A percentile compares a stretch with the other conserved stretches of the same genome.
Evolutionary conservation across 1,140 invertebrate genomes (phyloP).

Genomic region (Drosophila setifemur): DNA sequence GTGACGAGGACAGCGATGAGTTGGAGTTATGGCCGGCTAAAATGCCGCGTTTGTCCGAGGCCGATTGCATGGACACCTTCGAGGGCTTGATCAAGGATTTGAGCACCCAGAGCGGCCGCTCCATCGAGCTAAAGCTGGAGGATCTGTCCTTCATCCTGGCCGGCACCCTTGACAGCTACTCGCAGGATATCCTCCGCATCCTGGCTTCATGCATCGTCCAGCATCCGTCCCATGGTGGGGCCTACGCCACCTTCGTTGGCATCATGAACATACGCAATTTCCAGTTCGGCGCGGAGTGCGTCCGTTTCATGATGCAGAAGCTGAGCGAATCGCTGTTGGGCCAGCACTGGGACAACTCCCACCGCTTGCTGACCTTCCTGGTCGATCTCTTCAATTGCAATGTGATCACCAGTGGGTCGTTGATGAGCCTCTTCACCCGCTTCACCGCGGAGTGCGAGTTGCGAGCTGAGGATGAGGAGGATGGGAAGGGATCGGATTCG

Average conservation of each 20-base stretch:
- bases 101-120: not conserved
- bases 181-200: slow-evolving; percentile 93
- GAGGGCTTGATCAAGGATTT: slow-evolving; percentile 16
- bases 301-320: slow-evolving; percentile 94
- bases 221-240: slow-evolving; percentile 97
- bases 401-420: slow-evolving; percentile 94
- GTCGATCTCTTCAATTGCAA: slow-evolving; percentile 98
- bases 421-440: slow-evolving; percentile 94
- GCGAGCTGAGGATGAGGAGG: slow-evolving; percentile 83
- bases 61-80: not conserved
- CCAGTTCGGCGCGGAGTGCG: slow-evolving; percentile 98
- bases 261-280: slow-evolving; percentile 97
- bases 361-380: slow-evolving; percentile 93
- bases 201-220: slow-evolving; percentile 94
- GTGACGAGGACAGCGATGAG: not conserved
- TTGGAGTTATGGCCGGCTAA: not conserved
- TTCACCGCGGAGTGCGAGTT: slow-evolving; percentile 96
- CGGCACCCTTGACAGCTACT: slow-evolving; percentile 1
- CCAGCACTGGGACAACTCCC: slow-evolving; percentile 91
- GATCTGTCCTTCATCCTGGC: slow-evolving; percentile 15
- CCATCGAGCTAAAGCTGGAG: slow-evolving; percentile 27
- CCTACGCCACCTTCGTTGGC: slow-evolving; percentile 97
- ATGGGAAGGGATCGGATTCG: not conserved
- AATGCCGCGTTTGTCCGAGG: not conserved
- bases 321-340: slow-evolving; percentile 94